Conservation (phyloP, 2,113 vertebrate genomes). For the Trachemys scripta region DNA sequence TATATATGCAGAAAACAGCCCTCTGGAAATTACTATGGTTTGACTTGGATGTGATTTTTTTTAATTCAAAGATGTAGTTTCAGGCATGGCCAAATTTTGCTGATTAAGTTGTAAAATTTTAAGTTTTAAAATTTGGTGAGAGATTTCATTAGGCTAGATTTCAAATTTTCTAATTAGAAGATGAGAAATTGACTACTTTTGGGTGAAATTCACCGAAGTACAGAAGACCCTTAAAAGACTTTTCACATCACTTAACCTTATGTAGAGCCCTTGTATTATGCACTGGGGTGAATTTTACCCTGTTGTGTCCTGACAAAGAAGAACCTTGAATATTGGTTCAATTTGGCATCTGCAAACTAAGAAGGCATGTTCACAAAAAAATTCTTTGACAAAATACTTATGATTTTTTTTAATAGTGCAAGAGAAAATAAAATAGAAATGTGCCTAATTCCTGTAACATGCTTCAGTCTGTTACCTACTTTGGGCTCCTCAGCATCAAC, state of each 20-base stretch:
- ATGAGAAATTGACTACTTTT: neutral
- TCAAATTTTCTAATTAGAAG: neutral
- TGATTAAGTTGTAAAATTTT: conserved; percentile 32
- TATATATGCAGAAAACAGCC: conserved; percentile 55
- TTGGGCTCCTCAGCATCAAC: neutral
- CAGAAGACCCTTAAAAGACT: accelerated
- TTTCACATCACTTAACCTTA: neutral
- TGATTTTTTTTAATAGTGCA: neutral
- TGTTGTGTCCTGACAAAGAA: neutral
- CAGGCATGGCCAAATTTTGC: neutral
- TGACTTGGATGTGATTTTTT: conserved; percentile 30
- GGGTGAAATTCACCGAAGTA: neutral
- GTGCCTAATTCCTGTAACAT: neutral
- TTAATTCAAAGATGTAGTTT: conserved; percentile 58
- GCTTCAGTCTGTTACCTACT: neutral
- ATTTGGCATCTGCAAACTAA: neutral
- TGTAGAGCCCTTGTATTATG: neutral
- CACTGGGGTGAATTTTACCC: neutral
- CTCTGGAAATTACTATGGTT: conserved; percentile 47
- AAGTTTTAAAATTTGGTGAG: neutral
- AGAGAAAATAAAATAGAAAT: neutral
- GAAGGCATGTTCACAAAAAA: too few relatives aligned
- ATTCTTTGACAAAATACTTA: neutral
- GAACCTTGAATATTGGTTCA: neutral
- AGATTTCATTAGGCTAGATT: neutral